Conservation (phyloP, 2,113 vertebrate species). For the Numida meleagris region DNA sequence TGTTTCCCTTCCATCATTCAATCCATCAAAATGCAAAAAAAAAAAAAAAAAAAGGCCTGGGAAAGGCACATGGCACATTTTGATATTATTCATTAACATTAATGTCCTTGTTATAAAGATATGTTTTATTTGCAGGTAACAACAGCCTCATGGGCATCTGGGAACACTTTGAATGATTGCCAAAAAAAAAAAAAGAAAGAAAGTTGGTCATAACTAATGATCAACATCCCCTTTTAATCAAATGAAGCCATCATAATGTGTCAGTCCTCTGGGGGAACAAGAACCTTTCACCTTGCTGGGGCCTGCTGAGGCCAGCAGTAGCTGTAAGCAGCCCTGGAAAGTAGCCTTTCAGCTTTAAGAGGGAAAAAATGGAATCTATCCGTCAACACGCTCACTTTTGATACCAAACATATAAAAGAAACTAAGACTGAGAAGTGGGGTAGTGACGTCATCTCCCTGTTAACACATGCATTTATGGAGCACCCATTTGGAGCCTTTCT, state of each 20-base stretch:
- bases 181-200: conserved; percentile 43
- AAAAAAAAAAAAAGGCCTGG: conserved; percentile 22
- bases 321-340: conserved; percentile 65
- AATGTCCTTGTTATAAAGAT: conserved; percentile 74
- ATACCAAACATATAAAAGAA: not conserved
- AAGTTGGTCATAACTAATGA: conserved; percentile 80
- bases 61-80: conserved; percentile 68
- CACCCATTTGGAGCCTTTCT: not conserved
- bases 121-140: conserved; percentile 78
- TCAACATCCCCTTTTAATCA: conserved; percentile 85
- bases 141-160: conserved; percentile 73
- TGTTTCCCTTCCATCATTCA: conserved; percentile 79
- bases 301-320: conserved; percentile 76
- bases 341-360: conserved; percentile 24
- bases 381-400: not conserved
- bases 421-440: not conserved
- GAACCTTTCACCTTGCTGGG: conserved; percentile 78
- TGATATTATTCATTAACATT: conserved; percentile 72
- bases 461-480: not conserved
- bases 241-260: conserved; percentile 80
- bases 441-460: not conserved
- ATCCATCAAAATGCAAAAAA: conserved; percentile 70
- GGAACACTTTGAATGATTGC: conserved; percentile 83
- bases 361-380: conserved; percentile 23
- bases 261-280: conserved; percentile 77